Evolutionary conservation across 1,140 invertebrate species (phyloP), one percentile per base, ranked within the genome.

Genomic region (Magallana angulata): DNA sequence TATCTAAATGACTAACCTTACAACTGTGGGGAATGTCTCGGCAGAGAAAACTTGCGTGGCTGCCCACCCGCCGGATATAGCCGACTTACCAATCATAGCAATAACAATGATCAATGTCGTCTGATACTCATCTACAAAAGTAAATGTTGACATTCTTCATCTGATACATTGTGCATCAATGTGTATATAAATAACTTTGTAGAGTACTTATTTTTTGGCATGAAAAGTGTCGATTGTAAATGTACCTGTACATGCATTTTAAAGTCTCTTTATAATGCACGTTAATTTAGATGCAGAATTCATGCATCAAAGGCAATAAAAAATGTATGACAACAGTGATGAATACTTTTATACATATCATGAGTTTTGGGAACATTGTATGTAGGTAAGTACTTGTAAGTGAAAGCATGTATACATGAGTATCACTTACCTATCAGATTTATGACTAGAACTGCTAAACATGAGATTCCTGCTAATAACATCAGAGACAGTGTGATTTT

Each of bases 11-110:
- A 48, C 36, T 90, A 86, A 94, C 93, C 93, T 90, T 6, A 93
- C 88, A 80, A 93, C 91, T 71, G 93, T 94, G 0, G 93, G 93
- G 84, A 94, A 94, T 1, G 90, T 90, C 88, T 94, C 93, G 24
- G 92, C 93, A 16, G 93, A 92, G 36, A 92, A 93, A 0, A 93
- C 90, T 58, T 93, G 92, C 11, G 91, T 89, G 18, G 92, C 93
- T 36, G 93, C 92, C 93, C 93, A 94, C 7, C 88, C 93, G 36
- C 93, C 93, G 4, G 93, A 80, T 59, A 93, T 92, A 11, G 91
- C 92, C 60, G 91, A 91, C 87, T 93, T 93, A 1, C 92, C 93
- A 57, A 93, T 57, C 91, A 93, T 91, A 16, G 92, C 92, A 11
- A 93, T 71, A 7, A 88, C 84, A 48, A 91, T 83, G 12, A 89